These are phyloP conservation scores for Semaprochilodus insignis DNA, from an alignment of 2,797 vertebrate genomes.

Conservation along the genomic window DNA sequence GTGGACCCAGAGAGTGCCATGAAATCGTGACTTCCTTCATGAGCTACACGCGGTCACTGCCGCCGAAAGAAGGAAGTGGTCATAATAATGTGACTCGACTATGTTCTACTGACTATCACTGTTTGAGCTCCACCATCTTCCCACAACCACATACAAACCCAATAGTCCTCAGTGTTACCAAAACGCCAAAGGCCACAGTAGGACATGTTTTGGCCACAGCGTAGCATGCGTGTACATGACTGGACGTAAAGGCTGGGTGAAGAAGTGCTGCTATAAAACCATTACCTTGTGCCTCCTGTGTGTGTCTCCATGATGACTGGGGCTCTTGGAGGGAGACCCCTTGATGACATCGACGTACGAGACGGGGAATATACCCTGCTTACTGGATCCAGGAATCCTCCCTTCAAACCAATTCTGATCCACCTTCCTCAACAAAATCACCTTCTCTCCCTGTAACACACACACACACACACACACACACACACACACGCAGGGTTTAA, in stretches of 20 bases:
- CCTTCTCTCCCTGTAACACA: conserved; percentile 88
- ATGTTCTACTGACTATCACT: no score
- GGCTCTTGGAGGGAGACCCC: conserved; percentile 84
- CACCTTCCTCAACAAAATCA: conserved; percentile 92
- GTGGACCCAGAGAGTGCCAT: no score
- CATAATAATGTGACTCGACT: no score
- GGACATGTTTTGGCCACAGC: no score
- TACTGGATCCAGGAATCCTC: conserved; percentile 90
- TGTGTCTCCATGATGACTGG: conserved; percentile 82
- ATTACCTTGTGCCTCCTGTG: conserved; percentile 65
- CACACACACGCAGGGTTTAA: no score
- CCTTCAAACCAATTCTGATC: conserved; percentile 99
- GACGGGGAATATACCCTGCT: conserved; percentile 98
- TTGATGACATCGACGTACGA: conserved; percentile 94
- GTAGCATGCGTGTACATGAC: neutral
- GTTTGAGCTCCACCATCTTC: no score
- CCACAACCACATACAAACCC: no score
- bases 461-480: conserved; percentile 40
- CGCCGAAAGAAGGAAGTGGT: no score
- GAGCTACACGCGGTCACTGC: no score
- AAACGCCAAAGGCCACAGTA: no score
- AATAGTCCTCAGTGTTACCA: no score
- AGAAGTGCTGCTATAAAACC: neutral
- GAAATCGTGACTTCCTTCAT: no score
- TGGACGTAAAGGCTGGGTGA: neutral